Evolutionary conservation across 2,888 invertebrate genomes (phyloP), one percentile per base, ranked within the genome.

Genomic region (Crepidodera aurea): DNA sequence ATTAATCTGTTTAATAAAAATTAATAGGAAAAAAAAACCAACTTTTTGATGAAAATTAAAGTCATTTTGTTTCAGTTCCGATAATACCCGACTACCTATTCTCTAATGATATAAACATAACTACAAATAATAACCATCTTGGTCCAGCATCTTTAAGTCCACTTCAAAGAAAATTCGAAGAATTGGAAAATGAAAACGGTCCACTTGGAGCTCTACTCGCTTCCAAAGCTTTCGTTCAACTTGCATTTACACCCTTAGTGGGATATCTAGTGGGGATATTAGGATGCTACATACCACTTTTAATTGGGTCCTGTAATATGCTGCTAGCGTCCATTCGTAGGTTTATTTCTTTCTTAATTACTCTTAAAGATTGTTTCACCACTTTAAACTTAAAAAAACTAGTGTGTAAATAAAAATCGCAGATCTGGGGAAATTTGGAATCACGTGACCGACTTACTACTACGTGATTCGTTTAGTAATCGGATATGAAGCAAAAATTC

Each of bases 181-280:
- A 73, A 15, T 62, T 86, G 46, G 84, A 84, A 61, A 82, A 84
- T 63, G 88, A 89, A 73, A 90, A 89, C 74, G 88, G 88, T 2
- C 85, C 87, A 60, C 84, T 90, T 46, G 90, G 90, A 12, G 80
- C 89, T 32, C 78, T 91, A 53, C 79, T 90, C 53, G 90, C 92
- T 29, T 90, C 91, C 54, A 92, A 93, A 81, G 92, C 93, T 16
- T 81, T 93, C 63, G 88, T 93, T 2, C 93, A 94, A 79, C 83
- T 94, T 55, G 81, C 90, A 60, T 85, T 88, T 72, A 93, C 93
- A 77, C 92, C 92, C 1, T 81, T 90, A 37, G 86, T 93, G 37
- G 93, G 92, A 25, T 86, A 85, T 65, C 78, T 91, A 46, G 89
- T 89, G 1, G 84, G 83, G 51, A 84, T 84, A 70, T 78, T 87